A percentile compares a stretch with the other conserved stretches of the same genome.
phyloP scores from a whole-genome alignment of 2,797 vertebrate species.

The Meriones psammophilus region DNA sequence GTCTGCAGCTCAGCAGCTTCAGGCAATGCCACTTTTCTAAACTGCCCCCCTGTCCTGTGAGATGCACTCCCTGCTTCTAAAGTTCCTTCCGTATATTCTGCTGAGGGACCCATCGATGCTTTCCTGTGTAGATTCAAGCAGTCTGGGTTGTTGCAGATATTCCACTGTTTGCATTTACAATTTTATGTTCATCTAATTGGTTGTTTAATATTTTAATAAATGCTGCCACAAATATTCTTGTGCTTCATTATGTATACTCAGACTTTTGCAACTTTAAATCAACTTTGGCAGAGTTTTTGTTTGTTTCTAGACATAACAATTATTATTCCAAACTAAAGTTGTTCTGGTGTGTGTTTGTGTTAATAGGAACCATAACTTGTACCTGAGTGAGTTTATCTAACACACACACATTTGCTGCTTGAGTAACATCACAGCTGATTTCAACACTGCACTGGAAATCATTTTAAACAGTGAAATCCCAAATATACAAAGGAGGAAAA shows the following conservation, averaged over 20 bases:
- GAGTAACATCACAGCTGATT: neutral
- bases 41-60: too few species aligned
- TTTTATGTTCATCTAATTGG: neutral
- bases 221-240: neutral
- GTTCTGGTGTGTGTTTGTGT: neutral
- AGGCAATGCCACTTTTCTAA: too few species aligned
- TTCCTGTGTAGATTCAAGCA: neutral
- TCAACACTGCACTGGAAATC: neutral
- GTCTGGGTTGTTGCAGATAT: neutral
- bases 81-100: too few species aligned
- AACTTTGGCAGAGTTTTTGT: neutral
- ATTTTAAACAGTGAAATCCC: neutral
- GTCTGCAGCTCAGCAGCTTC: too few species aligned
- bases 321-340: neutral
- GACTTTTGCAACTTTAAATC: neutral
- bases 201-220: neutral
- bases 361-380: neutral
- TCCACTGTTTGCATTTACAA: neutral
- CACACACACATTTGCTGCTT: neutral
- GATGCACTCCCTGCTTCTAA: too few species aligned
- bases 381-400: neutral
- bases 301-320: neutral
- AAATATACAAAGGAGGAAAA: neutral
- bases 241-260: neutral
- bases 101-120: neutral